Evolutionary conservation across 2,113 vertebrate genomes (phyloP).

Genomic region (Hylia prasina): DNA sequence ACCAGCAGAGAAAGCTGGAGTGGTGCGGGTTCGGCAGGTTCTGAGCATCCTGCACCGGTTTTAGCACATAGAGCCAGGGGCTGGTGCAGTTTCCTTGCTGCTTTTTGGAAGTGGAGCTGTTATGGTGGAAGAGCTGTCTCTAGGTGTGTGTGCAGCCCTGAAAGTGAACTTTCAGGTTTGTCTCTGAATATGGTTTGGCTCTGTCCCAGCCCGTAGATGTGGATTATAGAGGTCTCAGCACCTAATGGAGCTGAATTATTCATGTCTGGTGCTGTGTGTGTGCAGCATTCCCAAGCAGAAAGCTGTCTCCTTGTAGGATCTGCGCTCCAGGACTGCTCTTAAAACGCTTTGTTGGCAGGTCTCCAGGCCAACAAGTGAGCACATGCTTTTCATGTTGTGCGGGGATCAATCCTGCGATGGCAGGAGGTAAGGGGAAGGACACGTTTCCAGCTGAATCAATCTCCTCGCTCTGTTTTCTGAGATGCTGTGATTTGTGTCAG

Average conservation of each 20-base stretch:
- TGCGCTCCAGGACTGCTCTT: slow-evolving; percentile 58
- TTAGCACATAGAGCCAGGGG: not conserved
- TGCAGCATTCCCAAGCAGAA: slow-evolving; percentile 53
- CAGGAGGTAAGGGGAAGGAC: slow-evolving; percentile 28
- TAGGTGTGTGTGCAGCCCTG: slow-evolving; percentile 40
- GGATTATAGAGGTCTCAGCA: slow-evolving; percentile 49
- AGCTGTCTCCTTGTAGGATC: slow-evolving; percentile 53
- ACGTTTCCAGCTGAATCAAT: not conserved
- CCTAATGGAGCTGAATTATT: slow-evolving; percentile 70
- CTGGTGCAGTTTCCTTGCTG: not conserved
- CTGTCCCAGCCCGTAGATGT: not conserved
- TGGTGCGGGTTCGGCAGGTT: not conserved
- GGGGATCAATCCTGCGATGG: slow-evolving; percentile 28
- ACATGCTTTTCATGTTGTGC: slow-evolving; percentile 43
- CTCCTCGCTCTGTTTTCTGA: not conserved
- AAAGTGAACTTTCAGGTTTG: slow-evolving; percentile 66
- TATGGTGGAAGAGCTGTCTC: slow-evolving; percentile 24
- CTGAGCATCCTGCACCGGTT: not conserved
- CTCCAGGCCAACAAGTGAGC: slow-evolving; percentile 58
- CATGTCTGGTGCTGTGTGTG: slow-evolving; percentile 53
- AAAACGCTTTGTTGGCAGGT: slow-evolving; percentile 50
- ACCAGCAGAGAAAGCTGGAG: not conserved
- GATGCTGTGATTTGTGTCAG: not conserved
- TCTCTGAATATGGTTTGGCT: slow-evolving; percentile 22
- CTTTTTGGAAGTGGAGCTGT: not conserved